These are phyloP conservation scores for Clanis bilineata DNA, from an alignment of 2,888 invertebrate genomes.

Conservation along the genomic window DNA sequence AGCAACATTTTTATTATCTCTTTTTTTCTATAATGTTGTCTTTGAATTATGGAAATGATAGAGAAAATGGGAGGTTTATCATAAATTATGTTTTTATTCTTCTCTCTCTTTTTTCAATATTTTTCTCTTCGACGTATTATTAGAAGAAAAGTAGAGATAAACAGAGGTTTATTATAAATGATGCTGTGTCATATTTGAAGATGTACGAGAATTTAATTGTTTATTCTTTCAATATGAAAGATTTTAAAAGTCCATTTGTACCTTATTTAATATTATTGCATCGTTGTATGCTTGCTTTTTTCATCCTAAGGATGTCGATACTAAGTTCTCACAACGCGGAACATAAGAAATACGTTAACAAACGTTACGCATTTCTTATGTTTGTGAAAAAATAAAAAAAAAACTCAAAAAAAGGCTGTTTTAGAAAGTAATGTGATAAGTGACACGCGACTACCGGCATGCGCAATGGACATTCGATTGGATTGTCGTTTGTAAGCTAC, in stretches of 20 bases:
- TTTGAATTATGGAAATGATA: no score
- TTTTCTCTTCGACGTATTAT: no score
- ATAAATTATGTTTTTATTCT: no score
- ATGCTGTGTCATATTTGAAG: neutral
- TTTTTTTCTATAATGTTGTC: no score
- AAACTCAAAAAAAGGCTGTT: slow-evolving; percentile 74
- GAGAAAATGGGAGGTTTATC: no score
- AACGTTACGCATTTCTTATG: slow-evolving; percentile 33
- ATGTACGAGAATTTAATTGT: neutral
- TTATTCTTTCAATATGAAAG: neutral
- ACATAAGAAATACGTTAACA: slow-evolving; percentile 20
- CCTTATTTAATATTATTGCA: slow-evolving; percentile 3
- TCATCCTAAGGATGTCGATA: neutral
- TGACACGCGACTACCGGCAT: slow-evolving; percentile 53
- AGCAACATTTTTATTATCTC: neutral
- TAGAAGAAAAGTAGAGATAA: no score
- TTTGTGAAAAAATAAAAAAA: slow-evolving; percentile 47
- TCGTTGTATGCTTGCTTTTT: neutral
- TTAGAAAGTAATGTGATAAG: slow-evolving; percentile 65
- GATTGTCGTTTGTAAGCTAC: slow-evolving; percentile 16
- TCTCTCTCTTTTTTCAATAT: no score
- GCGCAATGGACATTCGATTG: slow-evolving; percentile 55
- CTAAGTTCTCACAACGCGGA: slow-evolving; percentile 22
- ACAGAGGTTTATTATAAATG: neutral
- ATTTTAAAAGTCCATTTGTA: slow-evolving; percentile 5